Evolutionary conservation across 2,113 vertebrate species (phyloP).

Genomic region (Cynocephalus volans): DNA sequence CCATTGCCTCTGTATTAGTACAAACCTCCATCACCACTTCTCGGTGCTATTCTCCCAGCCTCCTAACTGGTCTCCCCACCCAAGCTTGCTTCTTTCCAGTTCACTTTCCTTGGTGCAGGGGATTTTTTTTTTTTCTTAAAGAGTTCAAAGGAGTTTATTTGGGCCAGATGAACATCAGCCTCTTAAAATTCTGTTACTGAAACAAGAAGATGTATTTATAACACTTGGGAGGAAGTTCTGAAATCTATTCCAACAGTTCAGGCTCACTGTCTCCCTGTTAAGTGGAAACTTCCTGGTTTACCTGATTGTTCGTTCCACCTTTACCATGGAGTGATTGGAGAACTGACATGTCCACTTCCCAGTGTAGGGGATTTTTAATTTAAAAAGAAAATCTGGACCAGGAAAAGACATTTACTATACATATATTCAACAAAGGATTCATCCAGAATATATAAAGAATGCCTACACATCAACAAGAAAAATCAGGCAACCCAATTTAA

Average conservation of each 20-base stretch:
- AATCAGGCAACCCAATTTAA: not conserved
- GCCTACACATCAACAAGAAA: not conserved
- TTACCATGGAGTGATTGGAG: not conserved
- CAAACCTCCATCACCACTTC: not conserved
- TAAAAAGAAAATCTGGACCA: not conserved
- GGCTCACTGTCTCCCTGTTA: not conserved
- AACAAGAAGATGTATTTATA: not conserved
- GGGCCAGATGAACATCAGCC: not conserved
- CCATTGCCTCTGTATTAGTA: not conserved
- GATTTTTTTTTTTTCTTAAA: not conserved
- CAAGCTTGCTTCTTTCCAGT: not conserved
- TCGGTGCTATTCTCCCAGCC: too few species aligned
- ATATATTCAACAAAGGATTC: not conserved
- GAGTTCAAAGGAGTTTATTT: slow-evolving; percentile 29
- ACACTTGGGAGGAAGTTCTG: not conserved
- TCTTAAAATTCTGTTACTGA: not conserved
- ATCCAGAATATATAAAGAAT: not conserved
- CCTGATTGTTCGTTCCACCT: not conserved
- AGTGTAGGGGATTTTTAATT: not conserved
- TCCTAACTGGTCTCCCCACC: not conserved
- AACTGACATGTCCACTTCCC: too few species aligned
- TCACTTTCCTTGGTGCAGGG: not conserved
- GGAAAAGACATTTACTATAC: not conserved
- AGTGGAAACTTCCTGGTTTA: not conserved
- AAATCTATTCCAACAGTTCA: not conserved